Evolutionary conservation across 2,797 vertebrate genomes (phyloP), one percentile per base, ranked within the genome.

Genomic region (Myotis daubentonii): DNA sequence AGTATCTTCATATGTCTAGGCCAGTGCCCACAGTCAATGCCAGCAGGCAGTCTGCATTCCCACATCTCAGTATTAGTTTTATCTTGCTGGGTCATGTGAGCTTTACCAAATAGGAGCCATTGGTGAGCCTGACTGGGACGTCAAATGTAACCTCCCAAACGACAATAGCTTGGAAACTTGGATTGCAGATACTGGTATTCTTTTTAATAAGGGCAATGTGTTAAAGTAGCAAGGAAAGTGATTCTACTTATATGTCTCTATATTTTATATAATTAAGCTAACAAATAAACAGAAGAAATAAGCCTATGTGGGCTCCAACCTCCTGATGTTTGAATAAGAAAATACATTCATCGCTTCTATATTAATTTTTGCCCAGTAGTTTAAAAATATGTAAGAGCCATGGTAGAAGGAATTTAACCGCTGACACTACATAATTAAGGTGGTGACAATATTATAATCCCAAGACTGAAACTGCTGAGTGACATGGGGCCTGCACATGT

Each of bases 281-380:
- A 93, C 2, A 79, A 90, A 51, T 81, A 79, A 85, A 8, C 55
- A 38, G 47, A 89, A 72, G 13, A 86, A 88, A 41, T 49, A 79
- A 75, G 65, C 2, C 8, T n/a, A 36, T 25, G 36, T 79, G 1
- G 62, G 1, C 55, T 15, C 25, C 11, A 72, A 8, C 4, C 81
- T 84, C 60, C 57, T 82, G 23, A 85, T 62, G 87, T 92, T 92
- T 25, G 3, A 82, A 41, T 72, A 93, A 60, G 71, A 87, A 93
- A 85, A 62, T 41, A 36, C 10, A 78, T 38, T 72, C 11, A 66
- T 49, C 19, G 28, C 16, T 92, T 90, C 72, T 28, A 51, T 25
- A 79, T 85, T 5, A n/a, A 55, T 79, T 71, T 87, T 65, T 76
- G 17, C 38, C 36, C 7, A 7, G 22, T 72, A 60, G 47, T 82